Percentiles rank a stretch among this genome's conserved stretches.
Conservation (phyloP, 2,113 vertebrate genomes). For the Sorex fumeus region DNA sequence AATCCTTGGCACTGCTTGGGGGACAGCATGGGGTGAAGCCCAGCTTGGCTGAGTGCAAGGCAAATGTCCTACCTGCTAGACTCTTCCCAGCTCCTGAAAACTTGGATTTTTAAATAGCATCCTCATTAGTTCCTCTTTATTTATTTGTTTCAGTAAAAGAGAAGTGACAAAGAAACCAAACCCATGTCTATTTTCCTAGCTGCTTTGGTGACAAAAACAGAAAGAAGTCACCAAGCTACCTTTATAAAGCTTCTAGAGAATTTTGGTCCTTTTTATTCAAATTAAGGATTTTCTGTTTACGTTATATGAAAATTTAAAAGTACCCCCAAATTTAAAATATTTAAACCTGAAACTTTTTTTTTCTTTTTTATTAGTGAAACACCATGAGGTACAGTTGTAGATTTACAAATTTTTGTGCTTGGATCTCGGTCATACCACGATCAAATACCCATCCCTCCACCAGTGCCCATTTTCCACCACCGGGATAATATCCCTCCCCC, state of each 20-base stretch:
- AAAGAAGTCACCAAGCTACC: neutral
- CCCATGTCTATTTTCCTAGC: slow-evolving; percentile 37
- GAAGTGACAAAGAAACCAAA: slow-evolving; percentile 54
- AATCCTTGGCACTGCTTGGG: too few species aligned
- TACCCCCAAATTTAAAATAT: neutral
- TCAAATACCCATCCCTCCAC: too few species aligned
- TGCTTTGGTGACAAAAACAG: neutral
- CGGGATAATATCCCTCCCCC: too few species aligned
- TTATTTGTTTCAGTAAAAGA: slow-evolving; percentile 57
- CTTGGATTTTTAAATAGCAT: neutral
- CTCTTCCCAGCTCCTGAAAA: too few species aligned
- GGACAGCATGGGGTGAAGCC: too few species aligned
- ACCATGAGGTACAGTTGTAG: too few species aligned
- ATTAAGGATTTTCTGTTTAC: neutral
- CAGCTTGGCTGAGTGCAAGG: too few species aligned
- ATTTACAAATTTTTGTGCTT: too few species aligned
- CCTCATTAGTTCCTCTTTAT: slow-evolving; percentile 56
- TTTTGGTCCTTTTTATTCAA: neutral
- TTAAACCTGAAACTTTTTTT: neutral
- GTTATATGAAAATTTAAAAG: slow-evolving; percentile 2
- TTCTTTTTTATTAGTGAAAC: too few species aligned
- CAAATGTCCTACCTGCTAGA: too few species aligned
- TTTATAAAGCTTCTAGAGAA: neutral
- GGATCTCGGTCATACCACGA: too few species aligned
- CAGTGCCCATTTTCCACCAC: too few species aligned